These are phyloP conservation scores for Tetrapedia diversipes DNA, from an alignment of 2,888 invertebrate genomes.

Conservation along the genomic window DNA sequence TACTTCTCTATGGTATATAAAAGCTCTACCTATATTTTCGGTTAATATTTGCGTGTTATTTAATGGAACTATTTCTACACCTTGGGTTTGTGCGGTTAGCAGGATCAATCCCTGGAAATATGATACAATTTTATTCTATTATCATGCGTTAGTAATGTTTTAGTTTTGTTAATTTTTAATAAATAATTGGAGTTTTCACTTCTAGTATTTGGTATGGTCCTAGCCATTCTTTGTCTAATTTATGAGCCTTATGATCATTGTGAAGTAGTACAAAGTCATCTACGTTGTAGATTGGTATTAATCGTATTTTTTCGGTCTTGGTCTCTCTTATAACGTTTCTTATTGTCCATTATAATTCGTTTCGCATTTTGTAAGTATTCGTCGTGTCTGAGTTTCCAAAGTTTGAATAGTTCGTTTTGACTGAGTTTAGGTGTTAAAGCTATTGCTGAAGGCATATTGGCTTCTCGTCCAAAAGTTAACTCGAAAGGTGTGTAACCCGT, in stretches of 20 bases:
- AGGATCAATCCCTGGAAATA: too few species aligned
- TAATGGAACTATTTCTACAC: too few species aligned
- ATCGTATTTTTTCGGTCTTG: conserved; percentile 1
- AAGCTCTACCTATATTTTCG: too few species aligned
- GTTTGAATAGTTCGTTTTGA: background rate
- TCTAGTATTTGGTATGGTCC: conserved; percentile 3
- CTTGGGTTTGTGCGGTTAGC: too few species aligned
- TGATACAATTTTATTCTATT: background rate
- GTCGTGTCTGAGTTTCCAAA: background rate
- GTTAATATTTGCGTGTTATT: too few species aligned
- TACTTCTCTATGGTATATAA: too few species aligned
- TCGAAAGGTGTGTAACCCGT: too few species aligned
- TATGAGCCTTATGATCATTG: background rate
- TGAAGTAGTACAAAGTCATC: background rate
- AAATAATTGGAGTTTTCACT: background rate
- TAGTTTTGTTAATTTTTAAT: background rate
- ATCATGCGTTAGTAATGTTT: background rate
- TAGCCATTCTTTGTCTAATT: background rate
- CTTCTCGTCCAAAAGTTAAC: background rate
- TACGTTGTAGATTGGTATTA: background rate
- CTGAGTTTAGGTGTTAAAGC: background rate
- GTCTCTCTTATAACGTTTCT: too few species aligned
- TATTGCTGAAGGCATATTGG: background rate
- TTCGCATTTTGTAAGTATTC: background rate
- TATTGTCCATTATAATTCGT: background rate